These are phyloP conservation scores for Macrotis lagotis DNA, from an alignment of 2,113 vertebrate genomes.

Conservation along the genomic window DNA sequence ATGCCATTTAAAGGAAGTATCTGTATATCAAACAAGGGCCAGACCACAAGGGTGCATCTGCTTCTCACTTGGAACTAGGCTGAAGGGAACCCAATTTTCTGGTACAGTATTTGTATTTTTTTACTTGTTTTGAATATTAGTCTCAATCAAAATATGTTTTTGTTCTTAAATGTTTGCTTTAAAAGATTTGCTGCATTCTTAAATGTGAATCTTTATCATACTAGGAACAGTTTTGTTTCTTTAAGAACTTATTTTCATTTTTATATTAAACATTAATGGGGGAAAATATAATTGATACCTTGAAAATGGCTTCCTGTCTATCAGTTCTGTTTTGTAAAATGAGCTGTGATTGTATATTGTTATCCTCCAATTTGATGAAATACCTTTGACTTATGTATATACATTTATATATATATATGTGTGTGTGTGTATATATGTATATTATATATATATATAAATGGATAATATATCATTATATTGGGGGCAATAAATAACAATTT, in stretches of 20 bases:
- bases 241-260: constrained; percentile 2
- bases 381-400: background rate
- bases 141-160: constrained; percentile 25
- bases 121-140: constrained; percentile 42
- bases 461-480: background rate
- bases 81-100: constrained; percentile 33
- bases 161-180: constrained; percentile 38
- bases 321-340: constrained; percentile 18
- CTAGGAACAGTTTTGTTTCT: background rate
- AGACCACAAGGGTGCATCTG: constrained; percentile 11
- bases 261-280: background rate
- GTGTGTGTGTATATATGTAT: too few species aligned
- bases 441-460: too few species aligned
- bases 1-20: constrained; percentile 1
- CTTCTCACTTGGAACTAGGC: constrained; percentile 12
- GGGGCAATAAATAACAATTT: background rate
- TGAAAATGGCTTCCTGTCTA: constrained; percentile 37
- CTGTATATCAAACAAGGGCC: constrained; percentile 23
- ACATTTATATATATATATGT: background rate
- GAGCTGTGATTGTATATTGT: background rate
- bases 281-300: constrained; percentile 37
- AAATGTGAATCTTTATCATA: constrained; percentile 33
- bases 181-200: constrained; percentile 23
- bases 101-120: constrained; percentile 43
- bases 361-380: constrained; percentile 19